These are phyloP conservation scores for Gila orcuttii DNA, from an alignment of 2,113 vertebrate genomes.

Conservation along the genomic window DNA sequence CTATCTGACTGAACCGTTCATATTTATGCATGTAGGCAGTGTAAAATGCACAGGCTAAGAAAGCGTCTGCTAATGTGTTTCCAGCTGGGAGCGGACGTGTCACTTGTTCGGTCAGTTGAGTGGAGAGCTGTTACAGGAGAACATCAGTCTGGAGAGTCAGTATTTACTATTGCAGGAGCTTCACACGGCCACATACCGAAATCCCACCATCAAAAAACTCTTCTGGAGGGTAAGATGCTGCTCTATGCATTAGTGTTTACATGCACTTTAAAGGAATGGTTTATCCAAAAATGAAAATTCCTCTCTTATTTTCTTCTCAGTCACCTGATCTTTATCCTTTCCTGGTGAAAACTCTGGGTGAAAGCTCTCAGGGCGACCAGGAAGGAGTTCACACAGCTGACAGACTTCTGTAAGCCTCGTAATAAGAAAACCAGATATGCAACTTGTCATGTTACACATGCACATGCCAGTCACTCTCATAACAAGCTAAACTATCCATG, in stretches of 20 bases:
- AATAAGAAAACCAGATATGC: background rate
- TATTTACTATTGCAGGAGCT: constrained; percentile 77
- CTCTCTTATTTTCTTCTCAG: constrained; percentile 53
- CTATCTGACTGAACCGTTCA: background rate
- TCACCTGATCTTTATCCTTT: constrained; percentile 71
- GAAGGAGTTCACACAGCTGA: constrained; percentile 59
- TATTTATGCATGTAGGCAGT: background rate
- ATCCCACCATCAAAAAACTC: constrained; percentile 64
- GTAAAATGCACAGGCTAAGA: background rate
- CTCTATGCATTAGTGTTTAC: background rate
- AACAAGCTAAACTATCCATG: background rate
- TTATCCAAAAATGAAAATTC: background rate
- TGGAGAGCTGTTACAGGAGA: constrained; percentile 70
- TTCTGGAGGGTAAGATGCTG: constrained; percentile 76
- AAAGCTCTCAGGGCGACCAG: constrained; percentile 52
- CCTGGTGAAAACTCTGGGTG: constrained; percentile 74
- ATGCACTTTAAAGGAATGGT: background rate
- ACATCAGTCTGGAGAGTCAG: constrained; percentile 62
- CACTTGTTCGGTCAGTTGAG: constrained; percentile 73
- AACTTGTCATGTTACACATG: background rate
- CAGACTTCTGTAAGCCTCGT: constrained; percentile 69
- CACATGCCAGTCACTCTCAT: background rate
- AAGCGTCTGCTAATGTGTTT: background rate
- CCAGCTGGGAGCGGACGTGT: constrained; percentile 70
- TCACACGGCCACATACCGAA: constrained; percentile 61